Evolutionary conservation across 2,888 invertebrate species (phyloP).

Genomic region (Anarsia innoxiella): DNA sequence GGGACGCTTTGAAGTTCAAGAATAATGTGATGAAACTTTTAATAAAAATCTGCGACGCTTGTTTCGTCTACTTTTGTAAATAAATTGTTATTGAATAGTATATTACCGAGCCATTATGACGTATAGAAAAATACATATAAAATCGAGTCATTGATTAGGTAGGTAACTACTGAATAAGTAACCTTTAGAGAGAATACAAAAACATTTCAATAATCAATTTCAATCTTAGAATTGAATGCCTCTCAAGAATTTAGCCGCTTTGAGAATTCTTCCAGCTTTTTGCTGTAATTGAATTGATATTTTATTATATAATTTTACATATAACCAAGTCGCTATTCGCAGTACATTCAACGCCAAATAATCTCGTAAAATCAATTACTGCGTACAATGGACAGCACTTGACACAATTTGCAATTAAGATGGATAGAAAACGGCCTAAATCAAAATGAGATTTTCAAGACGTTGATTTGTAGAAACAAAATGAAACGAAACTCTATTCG

Average conservation of each 20-base stretch:
- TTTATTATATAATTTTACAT: too few species aligned
- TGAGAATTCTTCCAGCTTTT: slow-evolving; percentile 20
- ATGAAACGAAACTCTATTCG: not conserved
- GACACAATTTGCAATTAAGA: not conserved
- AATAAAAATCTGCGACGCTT: too few species aligned
- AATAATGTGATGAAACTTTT: too few species aligned
- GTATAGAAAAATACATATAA: too few species aligned
- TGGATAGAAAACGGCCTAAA: not conserved
- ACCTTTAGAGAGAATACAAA: slow-evolving; percentile 28
- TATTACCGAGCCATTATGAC: too few species aligned
- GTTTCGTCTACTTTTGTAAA: too few species aligned
- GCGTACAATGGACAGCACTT: slow-evolving; percentile 6
- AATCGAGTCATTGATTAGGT: too few species aligned
- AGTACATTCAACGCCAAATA: too few species aligned
- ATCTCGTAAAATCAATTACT: slow-evolving; percentile 9
- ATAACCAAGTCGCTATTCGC: too few species aligned
- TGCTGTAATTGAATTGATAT: too few species aligned
- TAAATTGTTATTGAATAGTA: too few species aligned
- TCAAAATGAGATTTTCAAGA: not conserved
- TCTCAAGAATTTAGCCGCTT: slow-evolving; percentile 27
- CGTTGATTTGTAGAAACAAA: not conserved
- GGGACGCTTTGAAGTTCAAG: not conserved
- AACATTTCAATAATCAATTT: slow-evolving; percentile 40
- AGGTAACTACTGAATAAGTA: too few species aligned
- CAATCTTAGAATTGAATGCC: slow-evolving; percentile 32